Percentiles rank a stretch among this genome's conserved stretches.
These are phyloP conservation scores for Ptilonorhynchus violaceus DNA, from an alignment of 2,113 vertebrate genomes.

Conservation along the genomic window DNA sequence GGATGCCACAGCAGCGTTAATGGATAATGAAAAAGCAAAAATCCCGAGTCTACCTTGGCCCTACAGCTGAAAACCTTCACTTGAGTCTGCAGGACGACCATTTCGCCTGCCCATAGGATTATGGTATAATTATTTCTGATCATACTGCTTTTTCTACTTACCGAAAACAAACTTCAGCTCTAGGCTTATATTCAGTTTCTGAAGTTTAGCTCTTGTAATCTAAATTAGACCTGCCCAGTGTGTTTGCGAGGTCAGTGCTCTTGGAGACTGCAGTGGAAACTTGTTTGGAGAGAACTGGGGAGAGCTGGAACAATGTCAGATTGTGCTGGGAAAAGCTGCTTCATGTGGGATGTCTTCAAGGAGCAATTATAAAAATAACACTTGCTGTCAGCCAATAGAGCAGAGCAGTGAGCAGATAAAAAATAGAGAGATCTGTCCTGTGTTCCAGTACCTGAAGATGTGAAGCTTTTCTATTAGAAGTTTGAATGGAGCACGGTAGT, in stretches of 20 bases:
- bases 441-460: background rate
- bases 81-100: background rate
- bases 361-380: slow-evolving; percentile 45
- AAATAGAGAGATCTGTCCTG: background rate
- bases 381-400: background rate
- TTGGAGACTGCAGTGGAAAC: slow-evolving; percentile 45
- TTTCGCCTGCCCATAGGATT: background rate
- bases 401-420: background rate
- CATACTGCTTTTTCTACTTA: background rate
- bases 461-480: background rate
- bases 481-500: background rate
- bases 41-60: background rate
- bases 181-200: background rate
- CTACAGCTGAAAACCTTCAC: background rate
- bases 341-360: slow-evolving; percentile 36
- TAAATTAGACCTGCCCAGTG: background rate
- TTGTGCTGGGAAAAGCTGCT: slow-evolving; percentile 59
- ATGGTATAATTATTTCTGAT: background rate
- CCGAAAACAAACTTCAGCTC: slow-evolving; percentile 1
- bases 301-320: slow-evolving; percentile 31
- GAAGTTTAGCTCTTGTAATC: background rate
- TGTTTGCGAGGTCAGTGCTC: slow-evolving; percentile 24
- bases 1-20: background rate
- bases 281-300: slow-evolving; percentile 29
- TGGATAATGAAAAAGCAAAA: background rate